phyloP scores from a whole-genome alignment of 2,888 invertebrate genomes.

The Microplitis manilae region DNA sequence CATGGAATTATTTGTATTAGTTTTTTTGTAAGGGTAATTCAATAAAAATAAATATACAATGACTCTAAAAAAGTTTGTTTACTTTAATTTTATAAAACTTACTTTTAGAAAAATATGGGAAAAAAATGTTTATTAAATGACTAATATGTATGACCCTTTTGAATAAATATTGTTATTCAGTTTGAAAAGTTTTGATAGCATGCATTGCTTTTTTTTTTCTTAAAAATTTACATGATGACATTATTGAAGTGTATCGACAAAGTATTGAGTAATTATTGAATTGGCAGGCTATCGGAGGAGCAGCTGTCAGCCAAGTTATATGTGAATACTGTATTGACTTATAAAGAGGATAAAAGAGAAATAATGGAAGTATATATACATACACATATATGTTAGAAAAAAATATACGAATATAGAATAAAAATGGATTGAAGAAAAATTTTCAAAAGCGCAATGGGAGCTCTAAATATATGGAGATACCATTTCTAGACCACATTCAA shows the following conservation, averaged over 20 bases:
- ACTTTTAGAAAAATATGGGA: no score
- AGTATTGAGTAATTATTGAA: background rate
- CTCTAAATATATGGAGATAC: slow-evolving; percentile 17
- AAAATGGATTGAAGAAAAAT: background rate
- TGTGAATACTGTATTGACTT: background rate
- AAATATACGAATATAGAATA: background rate
- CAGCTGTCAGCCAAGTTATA: background rate
- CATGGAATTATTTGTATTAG: background rate
- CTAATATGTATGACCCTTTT: background rate
- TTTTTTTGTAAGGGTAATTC: background rate
- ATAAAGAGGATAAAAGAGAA: background rate
- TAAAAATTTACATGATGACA: background rate
- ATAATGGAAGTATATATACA: background rate
- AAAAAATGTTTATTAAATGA: no score
- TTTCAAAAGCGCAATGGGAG: slow-evolving; percentile 14
- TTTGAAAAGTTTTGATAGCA: background rate
- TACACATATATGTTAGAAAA: background rate
- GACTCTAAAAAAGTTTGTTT: background rate
- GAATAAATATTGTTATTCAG: background rate
- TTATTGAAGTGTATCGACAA: background rate
- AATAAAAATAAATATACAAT: background rate
- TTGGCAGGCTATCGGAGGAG: background rate
- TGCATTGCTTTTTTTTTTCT: background rate
- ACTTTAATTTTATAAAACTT: background rate
- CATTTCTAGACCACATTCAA: slow-evolving; percentile 16